Conservation (phyloP, 2,113 vertebrate species). For the Hyaena hyaena region DNA sequence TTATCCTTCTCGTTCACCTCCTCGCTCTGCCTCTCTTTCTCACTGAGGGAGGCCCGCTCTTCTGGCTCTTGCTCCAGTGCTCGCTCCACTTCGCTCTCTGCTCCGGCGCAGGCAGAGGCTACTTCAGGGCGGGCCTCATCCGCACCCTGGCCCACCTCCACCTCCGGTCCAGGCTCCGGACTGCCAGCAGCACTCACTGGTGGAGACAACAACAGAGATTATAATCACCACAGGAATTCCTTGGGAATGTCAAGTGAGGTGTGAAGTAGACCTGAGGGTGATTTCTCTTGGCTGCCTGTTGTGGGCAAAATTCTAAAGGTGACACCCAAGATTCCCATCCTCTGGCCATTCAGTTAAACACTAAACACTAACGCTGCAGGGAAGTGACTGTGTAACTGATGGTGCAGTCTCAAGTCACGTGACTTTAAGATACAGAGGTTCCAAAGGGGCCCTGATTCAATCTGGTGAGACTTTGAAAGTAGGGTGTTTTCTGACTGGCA, state of each 20-base stretch:
- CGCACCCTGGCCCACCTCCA: constrained; percentile 76
- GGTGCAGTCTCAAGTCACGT: background rate
- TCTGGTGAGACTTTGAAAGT: background rate
- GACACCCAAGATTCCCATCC: background rate
- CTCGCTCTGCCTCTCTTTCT: constrained; percentile 98
- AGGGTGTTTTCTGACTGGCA: background rate
- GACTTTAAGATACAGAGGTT: background rate
- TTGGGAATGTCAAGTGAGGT: fast-evolving
- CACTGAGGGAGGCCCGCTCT: constrained; percentile 92
- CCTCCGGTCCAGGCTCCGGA: constrained; percentile 82
- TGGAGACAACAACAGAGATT: constrained; percentile 84
- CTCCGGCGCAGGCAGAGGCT: constrained; percentile 76
- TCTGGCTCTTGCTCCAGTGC: constrained; percentile 89
- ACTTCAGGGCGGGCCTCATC: constrained; percentile 80
- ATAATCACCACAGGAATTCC: constrained; percentile 67
- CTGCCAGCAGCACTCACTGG: constrained; percentile 86
- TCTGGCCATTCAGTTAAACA: background rate
- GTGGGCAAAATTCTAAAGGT: background rate
- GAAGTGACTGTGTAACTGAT: background rate
- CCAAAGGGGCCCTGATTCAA: too few relatives aligned
- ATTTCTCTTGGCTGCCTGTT: background rate
- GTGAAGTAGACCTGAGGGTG: background rate
- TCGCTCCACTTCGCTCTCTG: constrained; percentile 87
- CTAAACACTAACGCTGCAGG: too few relatives aligned
- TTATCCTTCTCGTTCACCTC: constrained; percentile 99